Evolutionary conservation across 2,113 vertebrate genomes (phyloP), one percentile per base, ranked within the genome.

Genomic region (Sinocyclocheilus maitianheensis): DNA sequence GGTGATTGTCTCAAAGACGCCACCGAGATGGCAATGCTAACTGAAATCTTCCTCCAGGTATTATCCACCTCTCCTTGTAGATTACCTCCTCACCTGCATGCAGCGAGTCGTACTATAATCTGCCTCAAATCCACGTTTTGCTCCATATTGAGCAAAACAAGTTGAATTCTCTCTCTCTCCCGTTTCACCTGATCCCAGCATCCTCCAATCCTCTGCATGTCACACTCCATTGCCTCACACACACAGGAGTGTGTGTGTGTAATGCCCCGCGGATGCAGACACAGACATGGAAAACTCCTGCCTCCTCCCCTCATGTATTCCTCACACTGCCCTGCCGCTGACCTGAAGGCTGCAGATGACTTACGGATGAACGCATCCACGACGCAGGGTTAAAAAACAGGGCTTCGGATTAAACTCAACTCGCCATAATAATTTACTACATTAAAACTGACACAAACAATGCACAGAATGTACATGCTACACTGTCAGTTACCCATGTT

Each of bases 171-270:
- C 20, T 55, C 53, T 1, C 58, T 81, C 80, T 69, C 24, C 6
- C 18, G 1, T 43, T 60, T 80, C 51, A 74, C 67, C 65, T 71
- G 46, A 85, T 85, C 69, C 22, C 53, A 75, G 71, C 26, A 72
- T 77, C 16, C 65, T 78, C 30, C n/a, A 30, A 14, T 74, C 40
- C 18, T 20, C 46, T 53, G 6, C 30, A 69, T 60, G 77, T 60
- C 87, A 72, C 84, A 78, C 72, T 60, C 18, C 84, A 71, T 79
- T 74, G 40, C 77, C 46, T 74, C 24, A 63, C 30, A 58, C 53
- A 55, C 53, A 46, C 6, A 69, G 60, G 67, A 1, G n/a, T 20
- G 12, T 65, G 53, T 65, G 53, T 69, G 83, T 48, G 24, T 22
- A 53, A 60, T 60, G 75, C 37, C 60, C 46, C 1, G 30, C 6